Conservation (phyloP, 2,888 invertebrate genomes). For the Pedicia rivosa region DNA sequence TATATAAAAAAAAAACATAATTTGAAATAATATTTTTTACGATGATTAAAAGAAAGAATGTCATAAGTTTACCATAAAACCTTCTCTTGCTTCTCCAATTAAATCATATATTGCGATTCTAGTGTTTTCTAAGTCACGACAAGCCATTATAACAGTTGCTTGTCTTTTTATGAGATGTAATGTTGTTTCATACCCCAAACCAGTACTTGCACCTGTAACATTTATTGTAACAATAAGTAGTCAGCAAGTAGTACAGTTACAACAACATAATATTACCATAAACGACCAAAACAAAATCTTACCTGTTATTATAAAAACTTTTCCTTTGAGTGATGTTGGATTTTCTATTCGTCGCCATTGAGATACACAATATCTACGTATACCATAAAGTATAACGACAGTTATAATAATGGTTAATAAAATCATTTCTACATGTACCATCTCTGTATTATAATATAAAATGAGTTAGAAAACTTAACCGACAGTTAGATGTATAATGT, state of each 20-base stretch:
- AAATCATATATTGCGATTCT: constrained; percentile 48
- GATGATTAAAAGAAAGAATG: constrained; percentile 4
- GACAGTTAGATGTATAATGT: too few relatives aligned
- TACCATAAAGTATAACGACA: constrained; percentile 15
- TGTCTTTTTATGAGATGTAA: constrained; percentile 53
- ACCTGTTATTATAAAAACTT: constrained; percentile 65
- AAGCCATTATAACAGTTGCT: constrained; percentile 66
- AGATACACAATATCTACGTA: constrained; percentile 39
- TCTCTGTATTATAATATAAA: too few relatives aligned
- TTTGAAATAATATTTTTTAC: background rate
- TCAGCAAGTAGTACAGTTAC: too few relatives aligned
- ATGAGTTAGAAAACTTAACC: too few relatives aligned
- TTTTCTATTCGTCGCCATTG: constrained; percentile 33
- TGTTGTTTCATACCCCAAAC: constrained; percentile 58
- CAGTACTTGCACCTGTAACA: too few relatives aligned
- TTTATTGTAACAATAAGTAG: too few relatives aligned
- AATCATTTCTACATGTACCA: too few relatives aligned
- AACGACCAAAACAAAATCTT: constrained; percentile 71
- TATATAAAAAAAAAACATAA: constrained; percentile 2
- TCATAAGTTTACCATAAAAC: constrained; percentile 37
- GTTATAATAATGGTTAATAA: too few relatives aligned
- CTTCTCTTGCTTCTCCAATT: constrained; percentile 36
- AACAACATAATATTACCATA: too few relatives aligned
- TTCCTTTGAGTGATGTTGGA: constrained; percentile 36
- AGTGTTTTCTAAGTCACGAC: constrained; percentile 50